These are phyloP conservation scores for Leguminivora glycinivorella DNA, from an alignment of 1,140 invertebrate species.

Conservation along the genomic window DNA sequence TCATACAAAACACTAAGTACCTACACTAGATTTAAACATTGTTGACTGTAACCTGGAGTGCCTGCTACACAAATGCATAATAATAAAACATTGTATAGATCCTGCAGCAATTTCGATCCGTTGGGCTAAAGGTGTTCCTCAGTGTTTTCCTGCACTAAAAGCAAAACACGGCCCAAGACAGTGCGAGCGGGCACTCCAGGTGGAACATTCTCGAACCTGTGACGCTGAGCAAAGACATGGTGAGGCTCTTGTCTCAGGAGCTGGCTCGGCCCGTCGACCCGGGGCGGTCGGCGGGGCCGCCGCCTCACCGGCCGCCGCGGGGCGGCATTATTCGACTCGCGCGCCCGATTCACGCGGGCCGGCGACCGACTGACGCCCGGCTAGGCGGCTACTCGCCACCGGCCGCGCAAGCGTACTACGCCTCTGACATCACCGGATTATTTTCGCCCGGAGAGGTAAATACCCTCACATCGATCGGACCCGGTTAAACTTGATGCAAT, in stretches of 20 bases:
- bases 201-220: slow-evolving; percentile 58
- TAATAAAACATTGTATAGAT: not conserved
- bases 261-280: slow-evolving; percentile 71
- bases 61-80: not conserved
- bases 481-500: slow-evolving; percentile 77
- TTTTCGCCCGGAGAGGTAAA: slow-evolving; percentile 77
- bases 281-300: slow-evolving; percentile 73
- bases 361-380: slow-evolving; percentile 75
- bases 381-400: slow-evolving; percentile 55
- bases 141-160: not conserved
- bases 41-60: not conserved
- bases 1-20: not conserved
- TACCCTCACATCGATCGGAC: slow-evolving; percentile 76
- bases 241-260: slow-evolving; percentile 62
- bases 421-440: slow-evolving; percentile 75
- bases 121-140: not conserved
- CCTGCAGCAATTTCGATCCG: slow-evolving; percentile 4
- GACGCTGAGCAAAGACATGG: slow-evolving; percentile 79
- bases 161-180: not conserved
- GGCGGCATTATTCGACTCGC: slow-evolving; percentile 70
- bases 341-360: slow-evolving; percentile 69
- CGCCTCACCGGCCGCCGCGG: slow-evolving; percentile 73
- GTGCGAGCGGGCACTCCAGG: not conserved
- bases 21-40: not conserved
- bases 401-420: slow-evolving; percentile 56